These are phyloP conservation scores for Megaptera novaeangliae DNA, from an alignment of 2,113 vertebrate genomes.

Conservation along the genomic window DNA sequence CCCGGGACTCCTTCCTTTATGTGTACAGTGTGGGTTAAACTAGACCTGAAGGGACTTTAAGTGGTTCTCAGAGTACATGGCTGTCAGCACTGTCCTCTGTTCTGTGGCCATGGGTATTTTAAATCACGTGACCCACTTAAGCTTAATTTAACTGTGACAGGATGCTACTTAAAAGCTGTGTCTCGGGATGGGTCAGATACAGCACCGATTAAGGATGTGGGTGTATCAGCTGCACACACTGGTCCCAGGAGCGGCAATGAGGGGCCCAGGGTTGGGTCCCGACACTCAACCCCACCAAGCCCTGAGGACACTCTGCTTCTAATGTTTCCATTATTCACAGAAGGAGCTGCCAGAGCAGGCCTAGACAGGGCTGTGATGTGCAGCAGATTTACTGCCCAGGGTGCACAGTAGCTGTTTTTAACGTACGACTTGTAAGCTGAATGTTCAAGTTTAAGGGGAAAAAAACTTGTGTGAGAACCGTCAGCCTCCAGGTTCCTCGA, in stretches of 20 bases:
- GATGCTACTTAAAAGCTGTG: neutral
- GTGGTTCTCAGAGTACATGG: neutral
- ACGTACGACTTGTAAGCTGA: neutral
- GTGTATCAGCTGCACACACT: neutral
- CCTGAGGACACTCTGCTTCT: too few relatives aligned
- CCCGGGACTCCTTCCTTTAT: neutral
- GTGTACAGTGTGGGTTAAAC: neutral
- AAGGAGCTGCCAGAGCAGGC: neutral
- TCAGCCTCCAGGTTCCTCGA: neutral
- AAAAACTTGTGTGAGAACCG: rapidly evolving
- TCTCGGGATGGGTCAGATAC: neutral
- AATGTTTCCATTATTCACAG: neutral
- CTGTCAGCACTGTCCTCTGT: neutral
- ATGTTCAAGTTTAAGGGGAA: neutral
- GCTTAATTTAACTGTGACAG: neutral
- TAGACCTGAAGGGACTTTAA: neutral
- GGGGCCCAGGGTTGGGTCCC: neutral
- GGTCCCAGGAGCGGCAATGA: neutral
- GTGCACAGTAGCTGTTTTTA: neutral
- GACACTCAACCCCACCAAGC: neutral
- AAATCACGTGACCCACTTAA: neutral
- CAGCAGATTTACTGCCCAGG: neutral
- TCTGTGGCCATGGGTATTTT: neutral
- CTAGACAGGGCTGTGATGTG: neutral
- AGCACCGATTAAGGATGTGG: too few relatives aligned